Evolutionary conservation across 2,113 vertebrate genomes (phyloP).

Genomic region (Psephotus haematonotus): DNA sequence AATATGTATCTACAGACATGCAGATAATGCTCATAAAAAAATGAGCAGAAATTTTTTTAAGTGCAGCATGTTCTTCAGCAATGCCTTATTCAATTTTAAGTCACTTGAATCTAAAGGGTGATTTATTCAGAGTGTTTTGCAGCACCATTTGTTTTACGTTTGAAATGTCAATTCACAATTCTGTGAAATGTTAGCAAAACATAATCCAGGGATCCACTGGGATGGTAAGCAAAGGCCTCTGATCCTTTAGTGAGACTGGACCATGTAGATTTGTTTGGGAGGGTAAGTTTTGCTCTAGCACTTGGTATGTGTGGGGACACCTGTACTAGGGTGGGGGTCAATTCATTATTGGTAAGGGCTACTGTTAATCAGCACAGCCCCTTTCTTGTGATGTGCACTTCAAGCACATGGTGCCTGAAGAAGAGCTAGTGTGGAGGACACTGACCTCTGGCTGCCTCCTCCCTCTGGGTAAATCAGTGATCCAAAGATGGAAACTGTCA

Average conservation of each 20-base stretch:
- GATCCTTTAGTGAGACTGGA: not conserved
- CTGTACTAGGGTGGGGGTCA: not conserved
- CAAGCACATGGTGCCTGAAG: not conserved
- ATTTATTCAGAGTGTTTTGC: not conserved
- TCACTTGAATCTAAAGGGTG: not conserved
- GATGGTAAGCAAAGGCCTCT: not conserved
- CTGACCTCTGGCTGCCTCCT: not conserved
- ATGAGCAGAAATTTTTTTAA: not conserved
- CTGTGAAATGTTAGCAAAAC: not conserved
- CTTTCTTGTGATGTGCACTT: not conserved
- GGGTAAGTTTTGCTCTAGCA: not conserved
- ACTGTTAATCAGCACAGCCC: not conserved
- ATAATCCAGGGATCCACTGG: not conserved
- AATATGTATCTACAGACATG: not conserved
- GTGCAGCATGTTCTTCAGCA: not conserved
- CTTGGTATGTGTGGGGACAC: fast-evolving
- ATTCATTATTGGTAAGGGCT: not conserved
- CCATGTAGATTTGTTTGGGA: fast-evolving
- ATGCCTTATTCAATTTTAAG: not conserved
- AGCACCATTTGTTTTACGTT: not conserved
- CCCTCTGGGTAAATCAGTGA: not conserved
- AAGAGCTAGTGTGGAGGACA: not conserved
- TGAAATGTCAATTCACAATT: not conserved
- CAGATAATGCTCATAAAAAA: not conserved
- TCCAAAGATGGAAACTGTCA: not conserved